Evolutionary conservation across 2,797 vertebrate genomes (phyloP), one percentile per base, ranked within the genome.

Genomic region (Geotrypetes seraphini): DNA sequence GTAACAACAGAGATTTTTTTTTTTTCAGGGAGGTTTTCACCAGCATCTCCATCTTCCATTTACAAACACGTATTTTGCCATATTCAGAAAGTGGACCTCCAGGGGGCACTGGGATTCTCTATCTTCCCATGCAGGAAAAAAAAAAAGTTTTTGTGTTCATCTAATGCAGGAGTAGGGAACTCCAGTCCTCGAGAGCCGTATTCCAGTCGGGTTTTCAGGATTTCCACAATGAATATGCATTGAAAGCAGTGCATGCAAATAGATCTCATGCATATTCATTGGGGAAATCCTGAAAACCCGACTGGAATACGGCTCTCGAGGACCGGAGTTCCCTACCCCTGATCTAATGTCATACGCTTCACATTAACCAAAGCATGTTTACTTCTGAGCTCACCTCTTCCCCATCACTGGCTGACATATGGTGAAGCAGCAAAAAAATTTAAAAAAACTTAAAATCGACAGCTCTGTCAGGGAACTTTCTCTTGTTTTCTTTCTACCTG

Each of bases 1-100:
- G n/a, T n/a, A n/a, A n/a, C n/a, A n/a, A n/a, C n/a, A n/a, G n/a
- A n/a, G n/a, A n/a, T n/a, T n/a, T n/a, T n/a, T n/a, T n/a, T n/a
- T n/a, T n/a, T n/a, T n/a, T n/a, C n/a, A n/a, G n/a, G n/a, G n/a
- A n/a, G n/a, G n/a, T n/a, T n/a, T n/a, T n/a, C n/a, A n/a, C n/a
- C 37, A 50, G 50, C 9, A 37, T 20, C 55, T 34, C 53, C 48
- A 51, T 39, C 12, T 5, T 48, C 31, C n/a, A 40, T 42, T 54
- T 55, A 50, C 31, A 41, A 39, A 43, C 44, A 26, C 1, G 41
- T 2, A 27, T 41, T 32, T 37, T 43, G 17, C 35, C 60, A 47
- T 62, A 68, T 70, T 60, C 61, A 43, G 19, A 56, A 56, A 67
- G 48, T 52, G 50, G 0, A 0, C 46, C 57, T 56, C 53, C 38